Evolutionary conservation across 2,888 invertebrate species (phyloP).

Genomic region (Odontomyia ornata): DNA sequence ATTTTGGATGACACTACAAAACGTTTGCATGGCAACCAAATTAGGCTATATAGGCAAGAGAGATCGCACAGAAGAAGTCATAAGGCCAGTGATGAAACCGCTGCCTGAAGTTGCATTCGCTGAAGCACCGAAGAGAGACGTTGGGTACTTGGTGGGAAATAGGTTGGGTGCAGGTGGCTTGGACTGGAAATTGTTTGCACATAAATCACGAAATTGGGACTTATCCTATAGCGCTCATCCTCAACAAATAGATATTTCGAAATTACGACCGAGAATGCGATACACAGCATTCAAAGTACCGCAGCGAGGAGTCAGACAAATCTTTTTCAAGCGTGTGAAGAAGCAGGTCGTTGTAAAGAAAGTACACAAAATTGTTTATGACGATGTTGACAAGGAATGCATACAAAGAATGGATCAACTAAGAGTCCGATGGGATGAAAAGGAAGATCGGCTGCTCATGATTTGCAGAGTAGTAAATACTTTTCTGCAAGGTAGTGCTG

Average conservation of each 20-base stretch:
- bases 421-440: constrained; percentile 71
- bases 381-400: constrained; percentile 73
- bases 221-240: constrained; percentile 51
- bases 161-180: constrained; percentile 75
- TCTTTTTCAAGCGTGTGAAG: constrained; percentile 20
- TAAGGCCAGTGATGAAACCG: not conserved
- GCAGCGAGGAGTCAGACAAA: constrained; percentile 16
- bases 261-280: not conserved
- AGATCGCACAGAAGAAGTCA: not conserved
- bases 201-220: constrained; percentile 73
- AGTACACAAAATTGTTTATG: constrained; percentile 61
- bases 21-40: constrained; percentile 73
- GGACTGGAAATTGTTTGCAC: constrained; percentile 75
- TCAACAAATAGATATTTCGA: not conserved
- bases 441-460: constrained; percentile 75
- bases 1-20: constrained; percentile 77
- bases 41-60: constrained; percentile 59
- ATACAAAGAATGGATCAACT: constrained; percentile 70
- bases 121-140: constrained; percentile 64
- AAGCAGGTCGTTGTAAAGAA: constrained; percentile 42
- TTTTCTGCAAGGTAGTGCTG: constrained; percentile 24
- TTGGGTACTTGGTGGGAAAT: constrained; percentile 76
- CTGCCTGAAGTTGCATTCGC: constrained; percentile 53
- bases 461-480: constrained; percentile 72
- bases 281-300: not conserved